These are phyloP conservation scores for Brachionus asplanchnoidis DNA, from an alignment of 1,140 invertebrate genomes.

Conservation along the genomic window DNA sequence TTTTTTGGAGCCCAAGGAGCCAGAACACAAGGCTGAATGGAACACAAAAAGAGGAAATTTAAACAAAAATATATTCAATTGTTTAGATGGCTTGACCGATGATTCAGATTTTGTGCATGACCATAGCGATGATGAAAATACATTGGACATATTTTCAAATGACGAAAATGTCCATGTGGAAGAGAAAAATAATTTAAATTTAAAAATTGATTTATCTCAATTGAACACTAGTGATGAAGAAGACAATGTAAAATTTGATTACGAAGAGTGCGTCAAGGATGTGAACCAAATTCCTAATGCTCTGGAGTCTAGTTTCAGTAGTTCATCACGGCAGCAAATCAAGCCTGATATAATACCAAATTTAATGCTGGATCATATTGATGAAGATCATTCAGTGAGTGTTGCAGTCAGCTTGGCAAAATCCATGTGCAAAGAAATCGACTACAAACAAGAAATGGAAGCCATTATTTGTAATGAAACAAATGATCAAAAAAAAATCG, in stretches of 20 bases:
- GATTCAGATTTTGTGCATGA: neutral
- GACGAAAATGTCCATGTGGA: neutral
- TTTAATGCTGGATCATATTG: slow-evolving; percentile 13
- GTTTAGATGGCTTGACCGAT: neutral
- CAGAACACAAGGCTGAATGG: neutral
- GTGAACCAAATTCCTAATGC: neutral
- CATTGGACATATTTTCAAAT: slow-evolving; percentile 6
- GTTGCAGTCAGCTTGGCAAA: slow-evolving; percentile 28
- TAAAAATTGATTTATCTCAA: slow-evolving; percentile 35
- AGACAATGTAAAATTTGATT: neutral
- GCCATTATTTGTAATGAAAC: neutral
- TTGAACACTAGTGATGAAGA: slow-evolving; percentile 19
- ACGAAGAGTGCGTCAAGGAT: neutral
- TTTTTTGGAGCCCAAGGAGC: neutral
- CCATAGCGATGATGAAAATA: slow-evolving; percentile 6
- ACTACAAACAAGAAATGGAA: slow-evolving; percentile 39
- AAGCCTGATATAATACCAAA: slow-evolving; percentile 31
- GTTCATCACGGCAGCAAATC: neutral
- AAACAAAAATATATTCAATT: neutral
- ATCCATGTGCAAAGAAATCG: slow-evolving; percentile 30
- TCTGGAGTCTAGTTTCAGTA: neutral
- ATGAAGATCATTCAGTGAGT: slow-evolving; percentile 11
- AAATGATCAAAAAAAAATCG: neutral
- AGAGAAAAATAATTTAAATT: neutral
- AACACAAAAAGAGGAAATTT: neutral